These are phyloP conservation scores for Ctenosaura bakeri DNA, from an alignment of 2,797 vertebrate genomes.

Conservation along the genomic window DNA sequence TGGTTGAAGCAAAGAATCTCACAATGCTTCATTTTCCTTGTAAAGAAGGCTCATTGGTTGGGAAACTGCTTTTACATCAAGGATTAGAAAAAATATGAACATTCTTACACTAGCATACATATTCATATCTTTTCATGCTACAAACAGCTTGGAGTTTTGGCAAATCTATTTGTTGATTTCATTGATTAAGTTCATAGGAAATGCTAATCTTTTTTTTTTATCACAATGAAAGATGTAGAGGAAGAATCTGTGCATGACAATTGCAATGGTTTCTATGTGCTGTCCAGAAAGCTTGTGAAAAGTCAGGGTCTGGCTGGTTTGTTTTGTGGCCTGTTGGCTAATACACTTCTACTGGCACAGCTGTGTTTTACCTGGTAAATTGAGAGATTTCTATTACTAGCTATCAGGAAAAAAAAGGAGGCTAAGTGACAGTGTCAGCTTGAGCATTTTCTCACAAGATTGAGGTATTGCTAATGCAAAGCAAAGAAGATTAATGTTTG, in stretches of 20 bases:
- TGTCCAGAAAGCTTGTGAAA: not conserved
- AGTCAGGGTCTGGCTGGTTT: not conserved
- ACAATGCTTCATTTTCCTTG: no score
- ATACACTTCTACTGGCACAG: not conserved
- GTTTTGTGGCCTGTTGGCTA: not conserved
- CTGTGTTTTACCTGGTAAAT: not conserved
- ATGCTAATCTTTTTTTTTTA: not conserved
- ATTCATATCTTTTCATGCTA: not conserved
- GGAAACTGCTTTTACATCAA: no score
- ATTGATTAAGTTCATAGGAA: not conserved
- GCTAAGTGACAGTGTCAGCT: conserved; percentile 84
- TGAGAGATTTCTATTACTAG: conserved; percentile 34
- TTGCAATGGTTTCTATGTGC: not conserved
- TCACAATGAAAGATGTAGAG: not conserved
- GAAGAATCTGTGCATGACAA: not conserved
- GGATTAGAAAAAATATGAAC: no score
- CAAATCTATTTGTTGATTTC: not conserved
- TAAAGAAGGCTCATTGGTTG: no score
- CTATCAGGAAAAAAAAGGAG: conserved; percentile 77
- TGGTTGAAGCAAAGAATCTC: no score
- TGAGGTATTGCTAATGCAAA: conserved; percentile 67
- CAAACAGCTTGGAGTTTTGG: conserved; percentile 9
- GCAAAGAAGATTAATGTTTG: conserved; percentile 63
- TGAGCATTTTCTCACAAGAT: conserved; percentile 76
- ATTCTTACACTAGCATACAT: not conserved